Percentiles rank a stretch among this genome's conserved stretches.
phyloP scores from a whole-genome alignment of 2,888 invertebrate genomes.

The Rotaria sp. region DNA sequence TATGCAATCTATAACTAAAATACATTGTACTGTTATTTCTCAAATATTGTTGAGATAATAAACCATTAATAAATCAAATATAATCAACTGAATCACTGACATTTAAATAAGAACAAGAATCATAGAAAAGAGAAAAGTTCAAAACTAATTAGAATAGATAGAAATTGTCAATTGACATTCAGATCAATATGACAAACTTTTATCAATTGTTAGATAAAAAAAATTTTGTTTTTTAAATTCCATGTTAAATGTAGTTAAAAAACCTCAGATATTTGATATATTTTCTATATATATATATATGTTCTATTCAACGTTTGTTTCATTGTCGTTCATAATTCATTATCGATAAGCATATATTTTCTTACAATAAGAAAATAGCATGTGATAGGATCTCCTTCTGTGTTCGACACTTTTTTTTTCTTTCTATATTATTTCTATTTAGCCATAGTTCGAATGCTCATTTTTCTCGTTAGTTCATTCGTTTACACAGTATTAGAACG shows the following conservation, averaged over 20 bases:
- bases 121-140: not conserved
- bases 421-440: not conserved
- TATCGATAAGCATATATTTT: no score
- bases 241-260: not conserved
- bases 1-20: not conserved
- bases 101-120: not conserved
- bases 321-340: no score
- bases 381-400: no score
- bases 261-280: not conserved
- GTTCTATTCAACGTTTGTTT: no score
- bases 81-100: not conserved
- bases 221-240: not conserved
- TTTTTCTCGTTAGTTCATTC: no score
- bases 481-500: no score
- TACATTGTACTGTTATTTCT: not conserved
- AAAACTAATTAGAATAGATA: conserved; percentile 5
- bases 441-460: no score
- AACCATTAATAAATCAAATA: not conserved
- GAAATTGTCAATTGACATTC: not conserved
- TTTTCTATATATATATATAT: no score
- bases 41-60: not conserved
- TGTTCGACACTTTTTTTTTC: not conserved
- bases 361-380: no score
- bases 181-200: not conserved
- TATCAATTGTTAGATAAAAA: not conserved